Conservation (phyloP, 30 jellyfish, hydroid and myxozoan genomes). For the Turritopsis dohrnii region DNA sequence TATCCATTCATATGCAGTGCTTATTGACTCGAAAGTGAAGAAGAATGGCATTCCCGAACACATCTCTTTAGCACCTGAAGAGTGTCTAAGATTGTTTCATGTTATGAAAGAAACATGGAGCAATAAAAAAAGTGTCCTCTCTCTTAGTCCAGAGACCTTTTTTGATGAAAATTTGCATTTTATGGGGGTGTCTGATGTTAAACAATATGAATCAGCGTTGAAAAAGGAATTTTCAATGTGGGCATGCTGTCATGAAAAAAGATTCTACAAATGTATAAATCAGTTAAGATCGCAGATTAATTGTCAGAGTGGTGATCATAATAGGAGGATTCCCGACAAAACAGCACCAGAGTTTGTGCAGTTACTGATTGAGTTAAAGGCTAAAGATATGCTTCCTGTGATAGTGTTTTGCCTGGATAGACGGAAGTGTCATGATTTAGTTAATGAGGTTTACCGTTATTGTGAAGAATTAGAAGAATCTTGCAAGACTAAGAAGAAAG, state of each 20-base stretch:
- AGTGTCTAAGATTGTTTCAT: neutral
- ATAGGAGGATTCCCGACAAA: neutral
- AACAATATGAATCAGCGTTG: constrained; percentile 15
- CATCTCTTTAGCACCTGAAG: constrained; percentile 16
- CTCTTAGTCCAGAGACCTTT: neutral
- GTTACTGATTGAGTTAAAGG: neutral
- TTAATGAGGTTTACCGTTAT: neutral
- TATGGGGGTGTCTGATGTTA: constrained; percentile 11
- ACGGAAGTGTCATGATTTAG: neutral
- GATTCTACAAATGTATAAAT: neutral
- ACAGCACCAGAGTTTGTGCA: neutral
- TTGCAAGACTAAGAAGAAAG: neutral
- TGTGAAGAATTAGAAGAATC: neutral
- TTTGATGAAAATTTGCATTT: neutral
- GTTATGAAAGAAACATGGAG: constrained; percentile 13
- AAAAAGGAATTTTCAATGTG: constrained; percentile 17
- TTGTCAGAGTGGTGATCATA: too few relatives aligned
- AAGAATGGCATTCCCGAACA: constrained; percentile 14
- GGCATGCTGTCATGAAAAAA: neutral
- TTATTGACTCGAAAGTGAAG: neutral
- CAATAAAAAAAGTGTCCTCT: neutral
- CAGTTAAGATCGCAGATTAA: neutral
- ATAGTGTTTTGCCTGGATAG: constrained; percentile 32
- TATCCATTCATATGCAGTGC: constrained; percentile 6
- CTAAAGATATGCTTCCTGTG: constrained; percentile 15